phyloP scores from a whole-genome alignment of 2,113 vertebrate species.

The Heterochromis multidens region DNA sequence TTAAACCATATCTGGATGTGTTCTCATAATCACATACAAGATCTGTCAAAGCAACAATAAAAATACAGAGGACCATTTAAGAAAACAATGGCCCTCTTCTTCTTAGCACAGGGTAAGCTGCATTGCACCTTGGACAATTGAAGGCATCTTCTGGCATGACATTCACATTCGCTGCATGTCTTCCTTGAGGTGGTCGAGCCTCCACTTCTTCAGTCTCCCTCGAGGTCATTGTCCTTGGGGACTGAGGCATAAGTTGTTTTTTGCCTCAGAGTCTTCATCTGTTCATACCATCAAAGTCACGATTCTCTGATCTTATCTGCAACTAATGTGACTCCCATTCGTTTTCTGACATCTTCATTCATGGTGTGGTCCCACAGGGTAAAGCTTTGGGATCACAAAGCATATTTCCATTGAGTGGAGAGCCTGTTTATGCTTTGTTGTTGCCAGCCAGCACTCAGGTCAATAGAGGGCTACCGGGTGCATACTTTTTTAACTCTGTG shows the following conservation, averaged over 20 bases:
- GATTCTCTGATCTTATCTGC: neutral
- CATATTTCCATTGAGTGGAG: too few relatives aligned
- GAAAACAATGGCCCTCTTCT: neutral
- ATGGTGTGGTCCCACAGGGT: too few relatives aligned
- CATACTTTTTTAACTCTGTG: too few relatives aligned
- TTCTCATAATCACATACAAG: neutral
- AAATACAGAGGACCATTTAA: too few relatives aligned
- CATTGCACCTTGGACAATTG: rapidly evolving
- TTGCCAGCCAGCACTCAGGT: too few relatives aligned
- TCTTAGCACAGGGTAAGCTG: neutral
- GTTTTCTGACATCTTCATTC: neutral
- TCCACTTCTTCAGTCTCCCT: neutral
- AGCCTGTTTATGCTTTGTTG: too few relatives aligned
- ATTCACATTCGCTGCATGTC: rapidly evolving
- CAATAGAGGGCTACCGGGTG: too few relatives aligned
- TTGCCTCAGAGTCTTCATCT: neutral
- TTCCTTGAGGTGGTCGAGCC: neutral
- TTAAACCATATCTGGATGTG: too few relatives aligned
- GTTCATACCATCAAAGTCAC: neutral
- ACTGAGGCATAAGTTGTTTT: neutral
- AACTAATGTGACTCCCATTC: too few relatives aligned
- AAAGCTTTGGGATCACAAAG: too few relatives aligned
- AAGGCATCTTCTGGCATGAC: neutral
- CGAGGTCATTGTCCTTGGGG: neutral
- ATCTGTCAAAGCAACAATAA: neutral